These are phyloP conservation scores for Dorcus hopei DNA, from an alignment of 2,888 invertebrate species.

Conservation along the genomic window DNA sequence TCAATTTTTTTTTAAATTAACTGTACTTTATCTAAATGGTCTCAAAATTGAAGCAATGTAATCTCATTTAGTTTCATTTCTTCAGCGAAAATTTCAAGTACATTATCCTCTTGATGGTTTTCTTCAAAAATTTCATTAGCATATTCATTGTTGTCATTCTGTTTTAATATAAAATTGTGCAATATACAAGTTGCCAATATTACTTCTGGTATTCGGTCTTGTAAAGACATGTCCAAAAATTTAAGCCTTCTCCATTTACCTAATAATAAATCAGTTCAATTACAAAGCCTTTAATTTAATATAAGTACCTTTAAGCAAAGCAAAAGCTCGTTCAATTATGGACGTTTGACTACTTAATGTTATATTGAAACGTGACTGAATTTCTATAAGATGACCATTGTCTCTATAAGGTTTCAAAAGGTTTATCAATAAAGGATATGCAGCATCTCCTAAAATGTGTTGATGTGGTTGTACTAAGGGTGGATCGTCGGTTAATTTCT, in stretches of 20 bases:
- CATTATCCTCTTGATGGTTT: background rate
- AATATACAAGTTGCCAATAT: slow-evolving; percentile 1
- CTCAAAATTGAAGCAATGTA: too few species aligned
- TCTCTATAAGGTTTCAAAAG: slow-evolving; percentile 5
- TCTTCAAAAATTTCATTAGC: background rate
- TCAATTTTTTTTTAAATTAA: too few species aligned
- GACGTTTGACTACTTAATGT: background rate
- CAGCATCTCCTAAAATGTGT: slow-evolving; percentile 9
- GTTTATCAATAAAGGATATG: background rate
- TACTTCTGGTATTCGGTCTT: background rate
- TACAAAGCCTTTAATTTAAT: too few species aligned
- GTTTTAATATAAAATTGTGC: slow-evolving; percentile 5
- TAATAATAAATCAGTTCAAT: too few species aligned
- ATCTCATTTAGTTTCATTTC: too few species aligned
- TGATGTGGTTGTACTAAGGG: background rate
- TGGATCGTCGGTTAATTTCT: background rate
- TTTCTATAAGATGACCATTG: slow-evolving; percentile 1
- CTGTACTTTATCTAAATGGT: too few species aligned
- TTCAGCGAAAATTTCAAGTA: background rate
- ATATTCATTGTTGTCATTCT: background rate
- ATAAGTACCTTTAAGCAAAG: background rate
- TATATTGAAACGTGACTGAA: slow-evolving; percentile 3
- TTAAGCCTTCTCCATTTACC: slow-evolving; percentile 5
- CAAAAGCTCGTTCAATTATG: slow-evolving; percentile 3
- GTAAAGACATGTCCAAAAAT: background rate